phyloP scores from a whole-genome alignment of 2,888 invertebrate species.

The Agriopis leucophaearia region DNA sequence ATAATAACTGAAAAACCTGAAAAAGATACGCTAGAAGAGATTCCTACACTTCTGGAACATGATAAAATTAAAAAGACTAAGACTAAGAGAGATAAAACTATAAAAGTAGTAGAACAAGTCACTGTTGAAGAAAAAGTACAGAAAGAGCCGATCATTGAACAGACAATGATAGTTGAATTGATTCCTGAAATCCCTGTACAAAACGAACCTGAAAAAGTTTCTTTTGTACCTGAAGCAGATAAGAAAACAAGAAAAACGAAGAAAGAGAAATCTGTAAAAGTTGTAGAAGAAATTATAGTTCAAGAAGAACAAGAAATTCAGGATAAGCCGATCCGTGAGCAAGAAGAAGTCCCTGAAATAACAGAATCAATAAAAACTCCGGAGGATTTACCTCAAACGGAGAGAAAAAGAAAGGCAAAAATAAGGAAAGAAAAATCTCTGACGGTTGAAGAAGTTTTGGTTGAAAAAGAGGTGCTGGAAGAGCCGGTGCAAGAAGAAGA shows the following conservation, averaged over 20 bases:
- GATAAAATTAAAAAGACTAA: constrained; percentile 19
- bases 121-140: constrained; percentile 35
- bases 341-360: constrained; percentile 10
- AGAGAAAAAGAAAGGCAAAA: constrained; percentile 32
- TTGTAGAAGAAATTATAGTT: constrained; percentile 53
- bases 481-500: constrained; percentile 44
- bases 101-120: constrained; percentile 58
- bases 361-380: neutral
- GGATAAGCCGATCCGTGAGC: constrained; percentile 16
- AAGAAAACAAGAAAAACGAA: constrained; percentile 54
- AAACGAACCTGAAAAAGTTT: constrained; percentile 72
- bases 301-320: constrained; percentile 28
- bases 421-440: constrained; percentile 28
- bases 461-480: constrained; percentile 39
- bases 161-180: constrained; percentile 29
- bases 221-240: constrained; percentile 72
- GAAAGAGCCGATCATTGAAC: constrained; percentile 42
- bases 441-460: constrained; percentile 24
- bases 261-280: constrained; percentile 49
- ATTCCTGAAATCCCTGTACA: constrained; percentile 61
- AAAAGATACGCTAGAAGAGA: constrained; percentile 68
- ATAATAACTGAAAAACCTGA: constrained; percentile 46
- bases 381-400: neutral
- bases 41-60: constrained; percentile 65
- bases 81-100: constrained; percentile 43